Conservation (phyloP, 2,797 vertebrate species). For the Muscicapa striata region DNA sequence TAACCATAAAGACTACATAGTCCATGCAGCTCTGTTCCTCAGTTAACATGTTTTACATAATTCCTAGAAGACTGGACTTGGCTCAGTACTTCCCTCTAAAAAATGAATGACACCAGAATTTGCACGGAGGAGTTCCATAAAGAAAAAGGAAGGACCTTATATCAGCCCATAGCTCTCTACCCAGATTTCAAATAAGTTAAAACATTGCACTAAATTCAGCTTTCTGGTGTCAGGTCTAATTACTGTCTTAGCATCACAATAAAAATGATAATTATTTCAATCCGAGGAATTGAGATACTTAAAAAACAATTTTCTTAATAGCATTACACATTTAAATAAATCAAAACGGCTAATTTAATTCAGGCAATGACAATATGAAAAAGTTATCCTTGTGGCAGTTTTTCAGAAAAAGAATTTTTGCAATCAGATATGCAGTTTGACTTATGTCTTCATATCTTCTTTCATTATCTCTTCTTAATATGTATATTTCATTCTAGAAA, state of each 20-base stretch:
- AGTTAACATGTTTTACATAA: accelerated
- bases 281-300: constrained; percentile 6
- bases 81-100: not conserved
- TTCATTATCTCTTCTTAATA: constrained; percentile 11
- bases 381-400: constrained; percentile 23
- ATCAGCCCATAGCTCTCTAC: not conserved
- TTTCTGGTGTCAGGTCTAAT: constrained; percentile 42
- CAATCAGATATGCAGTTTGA: not conserved
- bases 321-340: constrained; percentile 50
- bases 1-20: too few relatives aligned
- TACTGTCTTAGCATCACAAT: constrained; percentile 46
- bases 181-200: constrained; percentile 24
- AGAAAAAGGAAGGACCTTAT: not conserved
- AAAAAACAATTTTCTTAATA: constrained; percentile 64
- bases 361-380: not conserved
- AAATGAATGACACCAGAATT: not conserved
- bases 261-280: constrained; percentile 59
- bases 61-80: not conserved
- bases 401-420: constrained; percentile 8
- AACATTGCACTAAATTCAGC: not conserved
- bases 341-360: constrained; percentile 51
- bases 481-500: not conserved
- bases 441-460: constrained; percentile 10
- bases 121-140: not conserved
- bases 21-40: not conserved